Conservation (phyloP, 2,113 vertebrate genomes). For the Hystrix brachyura region DNA sequence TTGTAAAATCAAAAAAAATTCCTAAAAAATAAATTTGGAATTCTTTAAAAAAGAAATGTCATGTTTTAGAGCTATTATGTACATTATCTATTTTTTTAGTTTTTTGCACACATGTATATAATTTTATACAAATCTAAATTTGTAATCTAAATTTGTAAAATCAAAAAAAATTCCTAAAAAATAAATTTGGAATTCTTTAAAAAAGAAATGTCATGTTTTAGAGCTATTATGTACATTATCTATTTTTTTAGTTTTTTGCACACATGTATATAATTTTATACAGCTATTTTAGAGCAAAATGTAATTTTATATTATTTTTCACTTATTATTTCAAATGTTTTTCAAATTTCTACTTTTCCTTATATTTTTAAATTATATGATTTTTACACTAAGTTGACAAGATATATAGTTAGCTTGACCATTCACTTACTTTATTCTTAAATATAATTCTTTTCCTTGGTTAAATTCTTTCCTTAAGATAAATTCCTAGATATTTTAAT, state of each 20-base stretch:
- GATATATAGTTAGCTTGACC: not conserved
- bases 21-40: not conserved
- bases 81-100: constrained; percentile 11
- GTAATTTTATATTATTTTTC: constrained; percentile 28
- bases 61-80: not conserved
- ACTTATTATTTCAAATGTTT: constrained; percentile 26
- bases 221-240: not conserved
- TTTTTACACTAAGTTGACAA: not conserved
- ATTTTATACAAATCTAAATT: not conserved
- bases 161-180: not conserved
- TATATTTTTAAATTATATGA: constrained; percentile 6
- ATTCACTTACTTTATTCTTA: not conserved
- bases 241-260: constrained; percentile 47
- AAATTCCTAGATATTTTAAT: constrained; percentile 44
- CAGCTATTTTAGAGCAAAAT: not conserved
- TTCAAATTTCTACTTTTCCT: constrained; percentile 33
- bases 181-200: not conserved
- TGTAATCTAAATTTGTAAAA: not conserved
- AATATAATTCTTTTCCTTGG: constrained; percentile 27
- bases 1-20: not conserved
- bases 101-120: not conserved
- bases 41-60: constrained; percentile 32
- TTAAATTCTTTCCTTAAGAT: constrained; percentile 30
- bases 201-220: constrained; percentile 21
- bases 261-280: not conserved